These are phyloP conservation scores for Psilopogon haemacephalus DNA, from an alignment of 2,113 vertebrate species.

Conservation along the genomic window DNA sequence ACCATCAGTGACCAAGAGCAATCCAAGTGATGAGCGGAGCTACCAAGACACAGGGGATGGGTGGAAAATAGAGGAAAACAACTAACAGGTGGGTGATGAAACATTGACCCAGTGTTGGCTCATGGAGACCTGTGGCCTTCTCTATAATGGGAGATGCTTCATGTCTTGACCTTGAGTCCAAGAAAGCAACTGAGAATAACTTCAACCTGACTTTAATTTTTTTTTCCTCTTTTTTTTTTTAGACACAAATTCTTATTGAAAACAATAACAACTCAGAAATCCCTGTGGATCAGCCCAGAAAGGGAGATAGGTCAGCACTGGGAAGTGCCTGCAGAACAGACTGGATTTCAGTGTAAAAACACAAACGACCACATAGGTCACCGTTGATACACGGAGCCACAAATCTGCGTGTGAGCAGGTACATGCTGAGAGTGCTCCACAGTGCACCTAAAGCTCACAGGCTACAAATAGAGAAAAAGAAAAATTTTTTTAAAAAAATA, in stretches of 20 bases:
- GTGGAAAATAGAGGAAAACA: neutral
- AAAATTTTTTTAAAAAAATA: neutral
- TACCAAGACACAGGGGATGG: neutral
- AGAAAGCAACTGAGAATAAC: neutral
- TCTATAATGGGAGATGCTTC: rapidly evolving
- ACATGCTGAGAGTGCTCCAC: neutral
- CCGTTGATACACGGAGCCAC: neutral
- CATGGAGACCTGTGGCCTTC: neutral
- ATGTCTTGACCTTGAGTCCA: neutral
- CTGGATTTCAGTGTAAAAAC: neutral
- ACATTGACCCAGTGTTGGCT: neutral
- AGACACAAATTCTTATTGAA: neutral
- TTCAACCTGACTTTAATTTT: neutral
- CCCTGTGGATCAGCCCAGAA: neutral
- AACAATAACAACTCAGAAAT: neutral
- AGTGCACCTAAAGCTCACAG: neutral
- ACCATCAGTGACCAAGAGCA: rapidly evolving
- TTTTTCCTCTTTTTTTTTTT: too few species aligned
- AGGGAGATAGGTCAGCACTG: neutral
- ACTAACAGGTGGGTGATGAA: neutral
- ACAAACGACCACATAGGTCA: neutral
- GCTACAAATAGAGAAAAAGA: neutral
- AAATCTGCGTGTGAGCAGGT: neutral
- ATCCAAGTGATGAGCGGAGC: neutral
- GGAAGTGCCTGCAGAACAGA: neutral